These are phyloP conservation scores for Cylloceria caligata DNA, from an alignment of 2,888 invertebrate species.

Conservation along the genomic window DNA sequence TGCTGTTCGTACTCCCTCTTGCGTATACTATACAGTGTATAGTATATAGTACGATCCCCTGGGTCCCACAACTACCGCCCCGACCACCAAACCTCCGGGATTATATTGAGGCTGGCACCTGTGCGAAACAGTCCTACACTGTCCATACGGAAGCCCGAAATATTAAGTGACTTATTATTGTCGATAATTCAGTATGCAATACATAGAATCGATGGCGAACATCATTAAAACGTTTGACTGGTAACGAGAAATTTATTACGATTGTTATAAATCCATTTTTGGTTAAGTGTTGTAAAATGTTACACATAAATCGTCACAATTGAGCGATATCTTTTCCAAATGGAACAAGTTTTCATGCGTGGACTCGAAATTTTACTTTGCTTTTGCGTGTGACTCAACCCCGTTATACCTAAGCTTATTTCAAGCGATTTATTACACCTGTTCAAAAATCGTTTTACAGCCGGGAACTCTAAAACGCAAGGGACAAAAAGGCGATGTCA, in stretches of 20 bases:
- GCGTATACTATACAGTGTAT: conserved; percentile 16
- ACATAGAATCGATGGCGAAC: neutral
- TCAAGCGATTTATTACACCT: conserved; percentile 44
- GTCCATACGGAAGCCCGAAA: conserved; percentile 17
- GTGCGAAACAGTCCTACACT: conserved; percentile 44
- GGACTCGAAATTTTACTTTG: neutral
- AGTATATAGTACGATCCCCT: conserved; percentile 29
- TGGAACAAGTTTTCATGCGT: neutral
- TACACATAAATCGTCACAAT: neutral
- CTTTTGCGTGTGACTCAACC: neutral
- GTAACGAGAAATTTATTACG: neutral
- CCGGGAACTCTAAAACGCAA: conserved; percentile 17
- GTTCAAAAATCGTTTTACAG: conserved; percentile 33
- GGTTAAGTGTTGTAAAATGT: neutral
- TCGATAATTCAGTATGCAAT: conserved; percentile 3
- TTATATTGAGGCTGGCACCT: conserved; percentile 63
- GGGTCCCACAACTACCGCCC: conserved; percentile 32
- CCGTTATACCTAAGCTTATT: neutral
- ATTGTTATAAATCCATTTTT: neutral
- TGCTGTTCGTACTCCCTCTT: conserved; percentile 55
- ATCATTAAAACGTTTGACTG: neutral
- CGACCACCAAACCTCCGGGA: conserved; percentile 46
- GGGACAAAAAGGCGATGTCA: conserved; percentile 44
- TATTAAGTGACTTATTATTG: conserved; percentile 19
- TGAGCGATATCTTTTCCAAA: neutral